phyloP scores from a whole-genome alignment of 2,113 vertebrate genomes.

The Martes martes region DNA sequence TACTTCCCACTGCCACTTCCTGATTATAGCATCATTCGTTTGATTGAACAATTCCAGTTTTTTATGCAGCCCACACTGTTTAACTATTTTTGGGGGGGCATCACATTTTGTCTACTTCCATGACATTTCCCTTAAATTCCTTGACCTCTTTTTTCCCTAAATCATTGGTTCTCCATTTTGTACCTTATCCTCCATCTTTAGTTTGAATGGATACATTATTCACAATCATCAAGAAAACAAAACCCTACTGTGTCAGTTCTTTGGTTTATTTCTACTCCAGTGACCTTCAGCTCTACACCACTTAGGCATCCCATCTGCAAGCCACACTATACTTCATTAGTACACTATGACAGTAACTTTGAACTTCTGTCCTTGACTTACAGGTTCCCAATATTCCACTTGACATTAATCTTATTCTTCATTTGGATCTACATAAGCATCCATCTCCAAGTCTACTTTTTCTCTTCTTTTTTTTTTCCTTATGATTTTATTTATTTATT shows the following conservation, averaged over 20 bases:
- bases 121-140: neutral
- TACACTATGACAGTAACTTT: neutral
- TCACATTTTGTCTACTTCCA: neutral
- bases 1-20: neutral
- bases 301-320: neutral
- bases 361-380: neutral
- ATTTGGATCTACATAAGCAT: neutral
- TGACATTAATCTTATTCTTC: neutral
- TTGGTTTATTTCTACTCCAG: neutral
- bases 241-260: neutral
- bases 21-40: neutral
- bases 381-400: neutral
- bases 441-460: neutral
- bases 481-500: too few relatives aligned
- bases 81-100: neutral
- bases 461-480: neutral
- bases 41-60: neutral
- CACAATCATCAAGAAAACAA: neutral
- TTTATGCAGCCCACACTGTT: neutral
- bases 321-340: neutral
- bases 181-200: neutral
- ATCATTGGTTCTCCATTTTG: neutral
- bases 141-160: neutral
- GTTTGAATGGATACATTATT: neutral
- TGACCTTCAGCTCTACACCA: neutral